Conservation (phyloP, 2,113 vertebrate species). For the Pelusios castaneus region DNA sequence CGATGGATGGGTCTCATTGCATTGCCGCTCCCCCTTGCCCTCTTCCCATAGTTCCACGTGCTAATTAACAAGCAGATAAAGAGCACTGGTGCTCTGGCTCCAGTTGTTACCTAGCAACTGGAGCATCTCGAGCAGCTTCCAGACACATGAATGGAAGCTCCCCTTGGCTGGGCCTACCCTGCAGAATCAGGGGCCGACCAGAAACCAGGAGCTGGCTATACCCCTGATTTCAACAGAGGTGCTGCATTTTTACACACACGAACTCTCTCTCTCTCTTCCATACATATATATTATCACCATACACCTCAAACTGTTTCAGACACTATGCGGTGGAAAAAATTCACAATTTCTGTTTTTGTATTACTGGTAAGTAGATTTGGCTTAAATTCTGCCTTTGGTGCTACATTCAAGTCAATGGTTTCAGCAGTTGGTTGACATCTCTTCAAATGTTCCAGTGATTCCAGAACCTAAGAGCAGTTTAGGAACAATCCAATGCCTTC, state of each 20-base stretch:
- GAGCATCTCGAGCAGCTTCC: too few relatives aligned
- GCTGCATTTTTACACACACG: not conserved
- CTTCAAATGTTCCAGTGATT: slow-evolving; percentile 4
- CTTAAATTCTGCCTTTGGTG: slow-evolving; percentile 12
- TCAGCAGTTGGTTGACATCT: slow-evolving; percentile 35
- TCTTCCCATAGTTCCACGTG: too few relatives aligned
- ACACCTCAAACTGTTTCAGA: not conserved
- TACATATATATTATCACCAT: not conserved
- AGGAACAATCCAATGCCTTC: not conserved
- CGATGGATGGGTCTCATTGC: too few relatives aligned
- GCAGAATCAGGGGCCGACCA: too few relatives aligned
- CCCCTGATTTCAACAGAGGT: too few relatives aligned
- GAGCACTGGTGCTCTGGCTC: too few relatives aligned
- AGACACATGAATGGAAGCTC: too few relatives aligned
- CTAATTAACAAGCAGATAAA: too few relatives aligned
- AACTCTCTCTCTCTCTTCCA: not conserved
- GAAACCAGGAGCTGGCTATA: too few relatives aligned
- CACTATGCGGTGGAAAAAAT: slow-evolving; percentile 37
- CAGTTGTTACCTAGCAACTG: too few relatives aligned
- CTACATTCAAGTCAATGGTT: slow-evolving; percentile 17
- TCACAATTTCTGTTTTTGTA: not conserved
- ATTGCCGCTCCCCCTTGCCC: too few relatives aligned
- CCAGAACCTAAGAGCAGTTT: not conserved
- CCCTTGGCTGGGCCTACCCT: too few relatives aligned
- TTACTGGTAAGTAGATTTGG: slow-evolving; percentile 24